Evolutionary conservation across 2,888 invertebrate genomes (phyloP), one percentile per base, ranked within the genome.

Genomic region (Macroteleia sp.): DNA sequence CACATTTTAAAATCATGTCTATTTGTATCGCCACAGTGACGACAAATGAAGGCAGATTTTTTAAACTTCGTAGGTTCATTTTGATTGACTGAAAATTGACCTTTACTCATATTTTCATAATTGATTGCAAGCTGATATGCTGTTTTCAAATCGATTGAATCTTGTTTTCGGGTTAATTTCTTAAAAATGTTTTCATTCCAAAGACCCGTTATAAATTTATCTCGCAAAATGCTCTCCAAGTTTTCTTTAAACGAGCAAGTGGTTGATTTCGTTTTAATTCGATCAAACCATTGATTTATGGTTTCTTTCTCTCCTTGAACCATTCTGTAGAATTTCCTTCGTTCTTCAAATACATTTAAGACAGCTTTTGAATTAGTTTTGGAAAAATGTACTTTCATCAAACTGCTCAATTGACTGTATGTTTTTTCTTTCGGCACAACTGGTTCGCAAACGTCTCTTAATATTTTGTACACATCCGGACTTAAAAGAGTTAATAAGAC

Each of bases 391-490:
- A 50, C 17, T 9, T 42, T 70, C 22, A 70, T 6, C 10, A 61
- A 16, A 5, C 25, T 5, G 12, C 25, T 16, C 14, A 70, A 28
- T 6, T 59, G 25, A 1, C 22, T 34, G 20, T 32, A 70, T 8
- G 59, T 44, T 44, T 70, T 61, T 4, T 59, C 52, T 12, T 59
- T 70, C 3, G 69, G 69, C 10, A 57, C 3, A 16, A 32, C 16
- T 2, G 69, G 69, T 3, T 39, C 57, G 32, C 69, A 69, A 0
- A 17, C 30, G 16, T 57, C 56, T 8, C 56, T 12, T 28, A 67
- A 36, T 6, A 8, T 8, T 14, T 67, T 67, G 22, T 67, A 67
- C 4, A 56, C 56, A 1, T 22, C 3, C 4, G 56, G 36, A 14
- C 39, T 39, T 16, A 67, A 8, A 14, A 59, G 32, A 1, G 69